Evolutionary conservation across 1,140 invertebrate genomes (phyloP).

Genomic region (Ladona fulva): DNA sequence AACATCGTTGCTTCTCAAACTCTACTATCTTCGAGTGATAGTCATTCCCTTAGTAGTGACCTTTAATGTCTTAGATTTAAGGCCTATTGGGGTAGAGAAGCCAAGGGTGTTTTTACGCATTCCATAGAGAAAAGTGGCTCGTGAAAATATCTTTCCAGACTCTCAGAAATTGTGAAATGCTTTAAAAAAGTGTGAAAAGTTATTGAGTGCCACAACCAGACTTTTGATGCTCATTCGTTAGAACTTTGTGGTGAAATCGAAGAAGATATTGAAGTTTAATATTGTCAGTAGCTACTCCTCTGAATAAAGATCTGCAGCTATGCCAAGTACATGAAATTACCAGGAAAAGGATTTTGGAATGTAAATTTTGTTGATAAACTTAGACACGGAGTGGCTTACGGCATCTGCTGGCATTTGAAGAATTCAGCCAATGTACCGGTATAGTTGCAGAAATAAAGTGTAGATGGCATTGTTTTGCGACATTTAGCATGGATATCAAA

Average conservation of each 20-base stretch:
- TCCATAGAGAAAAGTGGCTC: not conserved
- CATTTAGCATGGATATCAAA: conserved; percentile 1
- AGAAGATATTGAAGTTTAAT: conserved; percentile 8
- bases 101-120: not conserved
- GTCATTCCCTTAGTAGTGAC: not conserved
- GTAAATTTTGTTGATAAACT: too few species aligned
- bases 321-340: not conserved
- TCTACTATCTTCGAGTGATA: not conserved
- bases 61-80: not conserved
- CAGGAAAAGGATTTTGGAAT: not conserved
- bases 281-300: not conserved
- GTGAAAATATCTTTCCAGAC: conserved; percentile 4
- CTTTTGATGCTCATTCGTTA: not conserved
- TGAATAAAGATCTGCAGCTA: not conserved
- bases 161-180: not conserved
- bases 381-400: not conserved
- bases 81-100: not conserved
- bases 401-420: not conserved
- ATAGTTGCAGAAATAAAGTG: conserved; percentile 6
- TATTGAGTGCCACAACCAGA: not conserved
- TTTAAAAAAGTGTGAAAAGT: not conserved
- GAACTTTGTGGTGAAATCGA: not conserved
- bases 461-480: not conserved
- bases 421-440: conserved; percentile 2
- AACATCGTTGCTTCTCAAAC: not conserved